Evolutionary conservation across 1,140 invertebrate genomes (phyloP).

Genomic region (Sycophaga agraensis): DNA sequence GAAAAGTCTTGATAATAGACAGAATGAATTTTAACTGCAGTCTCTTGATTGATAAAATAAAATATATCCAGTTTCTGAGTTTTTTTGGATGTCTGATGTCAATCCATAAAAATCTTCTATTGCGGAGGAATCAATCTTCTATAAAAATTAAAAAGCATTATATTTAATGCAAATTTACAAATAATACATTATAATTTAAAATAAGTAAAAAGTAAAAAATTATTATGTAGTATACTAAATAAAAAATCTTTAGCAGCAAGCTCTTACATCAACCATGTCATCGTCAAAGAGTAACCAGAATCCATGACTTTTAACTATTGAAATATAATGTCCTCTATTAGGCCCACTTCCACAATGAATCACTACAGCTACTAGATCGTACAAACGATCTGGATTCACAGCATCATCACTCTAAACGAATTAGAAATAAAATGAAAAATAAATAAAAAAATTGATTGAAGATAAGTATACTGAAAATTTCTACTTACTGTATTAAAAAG

Average conservation of each 20-base stretch:
- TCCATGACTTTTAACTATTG: slow-evolving; percentile 98
- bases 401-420: slow-evolving; percentile 88
- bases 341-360: slow-evolving; percentile 99
- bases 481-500: slow-evolving; percentile 93
- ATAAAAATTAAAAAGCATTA: slow-evolving; percentile 47
- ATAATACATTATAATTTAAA: too few relatives aligned
- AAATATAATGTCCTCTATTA: slow-evolving; percentile 99
- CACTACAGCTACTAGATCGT: slow-evolving; percentile 97
- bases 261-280: slow-evolving; percentile 98
- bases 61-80: slow-evolving; percentile 99
- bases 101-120: slow-evolving; percentile 99
- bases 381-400: slow-evolving; percentile 94
- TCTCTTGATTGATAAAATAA: slow-evolving; percentile 98
- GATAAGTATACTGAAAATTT: background rate
- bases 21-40: slow-evolving; percentile 53
- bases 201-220: too few relatives aligned
- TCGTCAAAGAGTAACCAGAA: slow-evolving; percentile 99
- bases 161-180: too few relatives aligned
- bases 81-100: slow-evolving; percentile 97
- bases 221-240: background rate
- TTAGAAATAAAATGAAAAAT: background rate
- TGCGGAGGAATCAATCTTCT: slow-evolving; percentile 98
- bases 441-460: background rate
- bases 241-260: too few relatives aligned
- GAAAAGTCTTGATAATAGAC: slow-evolving; percentile 26